Evolutionary conservation across 2,797 vertebrate genomes (phyloP).

Genomic region (Potorous gilbertii): DNA sequence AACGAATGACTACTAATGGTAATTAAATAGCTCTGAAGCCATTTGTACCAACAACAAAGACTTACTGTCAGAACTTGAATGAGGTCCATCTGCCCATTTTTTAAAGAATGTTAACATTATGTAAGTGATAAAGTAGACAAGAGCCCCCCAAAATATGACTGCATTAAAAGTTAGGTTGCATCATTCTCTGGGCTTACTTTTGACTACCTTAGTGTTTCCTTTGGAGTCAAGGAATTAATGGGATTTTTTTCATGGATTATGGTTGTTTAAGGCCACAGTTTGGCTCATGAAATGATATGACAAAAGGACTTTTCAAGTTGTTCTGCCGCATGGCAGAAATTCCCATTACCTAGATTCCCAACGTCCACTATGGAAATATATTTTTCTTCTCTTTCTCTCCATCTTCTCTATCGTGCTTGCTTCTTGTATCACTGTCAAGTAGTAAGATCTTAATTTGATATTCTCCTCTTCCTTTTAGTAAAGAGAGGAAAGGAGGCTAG

Average conservation of each 20-base stretch:
- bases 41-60: constrained; percentile 90
- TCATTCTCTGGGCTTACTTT: constrained; percentile 66
- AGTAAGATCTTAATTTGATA: constrained; percentile 45
- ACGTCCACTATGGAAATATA: background rate
- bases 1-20: constrained; percentile 89
- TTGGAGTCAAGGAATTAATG: constrained; percentile 66
- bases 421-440: constrained; percentile 30
- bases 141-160: constrained; percentile 78
- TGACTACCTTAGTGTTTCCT: constrained; percentile 68
- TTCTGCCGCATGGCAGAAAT: background rate
- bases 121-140: constrained; percentile 85
- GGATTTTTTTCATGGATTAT: constrained; percentile 31
- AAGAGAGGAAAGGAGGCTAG: background rate
- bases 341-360: background rate
- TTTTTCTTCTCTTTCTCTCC: constrained; percentile 15
- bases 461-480: constrained; percentile 48
- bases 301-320: constrained; percentile 4
- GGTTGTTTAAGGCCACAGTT: constrained; percentile 22
- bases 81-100: constrained; percentile 87
- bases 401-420: background rate
- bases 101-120: constrained; percentile 86
- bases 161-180: constrained; percentile 77
- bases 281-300: constrained; percentile 28
- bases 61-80: constrained; percentile 90
- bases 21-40: constrained; percentile 92